phyloP scores from a whole-genome alignment of 1,140 invertebrate genomes.

The Pachypeltis micranthus region DNA sequence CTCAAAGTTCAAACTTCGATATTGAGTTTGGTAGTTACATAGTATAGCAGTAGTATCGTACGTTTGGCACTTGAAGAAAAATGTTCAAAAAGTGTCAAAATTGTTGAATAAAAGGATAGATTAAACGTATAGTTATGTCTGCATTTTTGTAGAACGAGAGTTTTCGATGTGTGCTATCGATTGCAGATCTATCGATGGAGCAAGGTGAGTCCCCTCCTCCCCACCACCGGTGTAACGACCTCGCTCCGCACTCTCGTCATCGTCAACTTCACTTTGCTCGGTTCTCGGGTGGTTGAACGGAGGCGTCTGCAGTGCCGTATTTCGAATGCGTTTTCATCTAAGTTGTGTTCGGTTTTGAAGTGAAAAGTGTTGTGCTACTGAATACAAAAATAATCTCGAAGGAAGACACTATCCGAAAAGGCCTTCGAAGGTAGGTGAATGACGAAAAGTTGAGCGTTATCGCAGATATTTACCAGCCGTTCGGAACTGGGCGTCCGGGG shows the following conservation, averaged over 20 bases:
- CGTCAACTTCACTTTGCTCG: neutral
- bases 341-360: neutral
- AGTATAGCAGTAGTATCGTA: too few species aligned
- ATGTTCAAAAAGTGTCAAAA: too few species aligned
- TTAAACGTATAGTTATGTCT: too few species aligned
- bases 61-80: too few species aligned
- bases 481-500: neutral
- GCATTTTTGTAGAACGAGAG: too few species aligned
- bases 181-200: too few species aligned
- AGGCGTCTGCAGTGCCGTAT: neutral
- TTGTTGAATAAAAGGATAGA: too few species aligned
- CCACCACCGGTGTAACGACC: neutral
- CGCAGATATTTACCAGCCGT: neutral
- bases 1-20: too few species aligned
- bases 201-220: too few species aligned
- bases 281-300: neutral
- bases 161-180: too few species aligned
- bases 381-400: neutral
- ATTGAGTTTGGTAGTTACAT: too few species aligned
- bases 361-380: neutral
- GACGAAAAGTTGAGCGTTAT: neutral
- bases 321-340: neutral
- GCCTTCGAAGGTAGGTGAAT: neutral
- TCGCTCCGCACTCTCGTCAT: neutral
- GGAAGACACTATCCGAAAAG: neutral